Conservation (phyloP, 2,797 vertebrate species). For the Aplochiton taeniatus region DNA sequence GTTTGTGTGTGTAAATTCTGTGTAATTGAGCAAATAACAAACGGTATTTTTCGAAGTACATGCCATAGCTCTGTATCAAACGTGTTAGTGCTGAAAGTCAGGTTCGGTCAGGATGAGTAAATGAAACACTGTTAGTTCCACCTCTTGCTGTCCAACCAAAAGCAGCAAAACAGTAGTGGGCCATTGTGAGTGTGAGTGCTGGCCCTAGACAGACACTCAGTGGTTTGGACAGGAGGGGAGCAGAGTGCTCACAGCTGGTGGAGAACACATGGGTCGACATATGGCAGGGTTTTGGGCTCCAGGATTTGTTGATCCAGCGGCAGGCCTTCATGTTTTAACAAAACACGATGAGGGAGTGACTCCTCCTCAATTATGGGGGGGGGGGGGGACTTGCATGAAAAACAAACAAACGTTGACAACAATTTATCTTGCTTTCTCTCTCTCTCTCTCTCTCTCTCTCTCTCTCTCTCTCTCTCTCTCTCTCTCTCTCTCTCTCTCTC, state of each 20-base stretch:
- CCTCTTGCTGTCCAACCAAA: too few relatives aligned
- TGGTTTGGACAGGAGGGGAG: conserved; percentile 37
- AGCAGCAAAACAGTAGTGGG: conserved; percentile 9
- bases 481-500: too few relatives aligned
- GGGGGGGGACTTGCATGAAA: conserved; percentile 17
- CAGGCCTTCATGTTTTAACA: conserved; percentile 54
- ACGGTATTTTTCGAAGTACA: too few relatives aligned
- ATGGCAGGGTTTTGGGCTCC: conserved; percentile 64
- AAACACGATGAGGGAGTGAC: conserved; percentile 54
- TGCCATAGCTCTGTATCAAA: too few relatives aligned
- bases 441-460: conserved; percentile 23
- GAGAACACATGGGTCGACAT: conserved; percentile 65
- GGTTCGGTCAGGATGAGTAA: too few relatives aligned
- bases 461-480: conserved; percentile 15
- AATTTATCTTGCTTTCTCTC: background rate
- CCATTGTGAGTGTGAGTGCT: conserved; percentile 12
- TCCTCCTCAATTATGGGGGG: conserved; percentile 52
- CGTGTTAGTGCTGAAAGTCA: too few relatives aligned
- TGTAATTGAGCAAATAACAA: too few relatives aligned
- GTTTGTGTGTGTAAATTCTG: too few relatives aligned
- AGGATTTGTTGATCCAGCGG: conserved; percentile 61
- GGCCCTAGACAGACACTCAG: conserved; percentile 39
- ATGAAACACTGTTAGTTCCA: too few relatives aligned
- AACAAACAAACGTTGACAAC: background rate
- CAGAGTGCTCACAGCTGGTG: conserved; percentile 62